Base-by-base conservation (phyloP, 1,140 invertebrate species). In the Camponotus pennsylvanicus region DNA sequence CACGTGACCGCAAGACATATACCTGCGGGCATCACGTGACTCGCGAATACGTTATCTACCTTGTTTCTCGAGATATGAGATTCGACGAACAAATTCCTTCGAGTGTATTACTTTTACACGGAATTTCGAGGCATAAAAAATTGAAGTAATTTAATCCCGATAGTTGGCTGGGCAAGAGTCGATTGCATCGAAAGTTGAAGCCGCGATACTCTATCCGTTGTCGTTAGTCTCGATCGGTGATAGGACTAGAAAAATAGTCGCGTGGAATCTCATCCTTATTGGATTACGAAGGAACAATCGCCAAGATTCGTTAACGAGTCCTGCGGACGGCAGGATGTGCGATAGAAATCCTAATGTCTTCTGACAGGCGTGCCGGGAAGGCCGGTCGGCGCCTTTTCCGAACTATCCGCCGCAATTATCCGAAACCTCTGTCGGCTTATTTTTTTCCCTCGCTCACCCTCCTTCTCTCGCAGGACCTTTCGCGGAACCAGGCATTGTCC, bases 381-480 rank as follows among this genome's bases (percentile, higher is more conserved):
- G 82, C 57, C 59, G 75, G 89, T 93, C 92, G 93, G 93, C 92
- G 89, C 91, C 93, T 94, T 52, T 94, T 93, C 92, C 90, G 86
- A 92, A 88, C 92, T 90, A 91, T 94, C 93, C 91, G 83, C 76
- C 87, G 90, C 92, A 93, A 94, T 94, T 94, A 94, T 92, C 91
- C 91, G 90, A 92, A 92, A 93, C 92, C 90, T 90, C 86, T 71
- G 86, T 84, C 80, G 86, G 79, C 69, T 87, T 88, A 91, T 93
- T 93, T 90, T 93, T 91, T 89, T 91, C 91, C 70, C 18, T 52
- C 37, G 9, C 45, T 63, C 34, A 7, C 61, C 37, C 15, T 32
- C 42, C 63, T 75, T 21, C 52, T 85, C 70, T 75, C 49, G 18
- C 52, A 57, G 73, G 85, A 83, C 85, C 69, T 84, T 89, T 79